Percentiles rank a stretch among this genome's conserved stretches.
phyloP scores from a whole-genome alignment of 2,797 vertebrate species.

The Mormyrops attenuatus region DNA sequence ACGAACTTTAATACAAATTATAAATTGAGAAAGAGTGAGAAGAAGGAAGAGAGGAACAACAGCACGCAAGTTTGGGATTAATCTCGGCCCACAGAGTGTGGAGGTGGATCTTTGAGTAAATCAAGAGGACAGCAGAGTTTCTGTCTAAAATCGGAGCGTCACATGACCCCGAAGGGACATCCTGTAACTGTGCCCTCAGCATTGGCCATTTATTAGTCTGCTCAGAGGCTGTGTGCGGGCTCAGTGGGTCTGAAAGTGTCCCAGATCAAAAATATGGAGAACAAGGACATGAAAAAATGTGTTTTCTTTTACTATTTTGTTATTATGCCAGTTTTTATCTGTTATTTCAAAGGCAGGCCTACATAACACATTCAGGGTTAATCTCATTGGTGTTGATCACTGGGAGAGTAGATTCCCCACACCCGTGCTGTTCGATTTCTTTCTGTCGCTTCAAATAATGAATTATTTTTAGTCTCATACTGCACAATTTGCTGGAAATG shows the following conservation, averaged over 20 bases:
- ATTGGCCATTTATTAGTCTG: neutral
- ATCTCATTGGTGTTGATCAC: neutral
- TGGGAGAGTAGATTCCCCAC: neutral
- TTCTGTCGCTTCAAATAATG: neutral
- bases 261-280: neutral
- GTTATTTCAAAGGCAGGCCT: neutral
- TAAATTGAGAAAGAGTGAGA: neutral
- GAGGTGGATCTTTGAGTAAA: neutral
- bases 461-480: constrained; percentile 5
- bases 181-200: neutral
- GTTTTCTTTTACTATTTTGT: neutral
- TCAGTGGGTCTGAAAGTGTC: neutral
- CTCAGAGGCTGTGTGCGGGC: neutral
- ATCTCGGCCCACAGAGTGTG: neutral
- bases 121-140: neutral
- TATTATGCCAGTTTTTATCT: neutral
- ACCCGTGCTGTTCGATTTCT: neutral
- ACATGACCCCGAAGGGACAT: neutral
- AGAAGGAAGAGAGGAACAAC: neutral
- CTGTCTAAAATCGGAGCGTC: neutral
- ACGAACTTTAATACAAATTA: neutral
- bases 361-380: constrained; percentile 11
- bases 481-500: neutral
- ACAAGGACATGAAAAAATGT: neutral
- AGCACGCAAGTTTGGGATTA: neutral